Evolutionary conservation across 2,888 invertebrate species (phyloP).

Genomic region (Sarcophaga rosellei): DNA sequence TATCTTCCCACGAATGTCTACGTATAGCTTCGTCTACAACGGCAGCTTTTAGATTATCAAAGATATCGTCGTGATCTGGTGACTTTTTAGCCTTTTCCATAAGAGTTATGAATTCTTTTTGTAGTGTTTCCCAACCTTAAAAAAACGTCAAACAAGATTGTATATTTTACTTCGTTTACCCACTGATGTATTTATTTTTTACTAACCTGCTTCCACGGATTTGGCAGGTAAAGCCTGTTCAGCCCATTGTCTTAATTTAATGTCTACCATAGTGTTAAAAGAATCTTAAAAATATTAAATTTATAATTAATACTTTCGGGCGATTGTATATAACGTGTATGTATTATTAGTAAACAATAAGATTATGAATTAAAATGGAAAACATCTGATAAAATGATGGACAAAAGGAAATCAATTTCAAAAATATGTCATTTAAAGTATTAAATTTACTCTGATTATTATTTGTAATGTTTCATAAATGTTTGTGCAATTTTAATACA

Average conservation of each 20-base stretch:
- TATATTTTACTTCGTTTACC: background rate
- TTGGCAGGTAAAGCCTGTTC: conserved; percentile 93
- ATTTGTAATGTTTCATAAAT: too few species aligned
- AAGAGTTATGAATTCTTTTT: conserved; percentile 87
- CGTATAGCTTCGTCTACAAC: conserved; percentile 94
- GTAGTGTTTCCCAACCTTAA: conserved; percentile 88
- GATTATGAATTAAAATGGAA: background rate
- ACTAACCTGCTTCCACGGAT: conserved; percentile 88
- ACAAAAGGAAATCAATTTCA: background rate
- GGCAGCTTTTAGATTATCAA: conserved; percentile 92
- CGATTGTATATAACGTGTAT: background rate
- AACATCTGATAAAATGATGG: background rate
- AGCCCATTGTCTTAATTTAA: conserved; percentile 97
- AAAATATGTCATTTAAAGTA: background rate
- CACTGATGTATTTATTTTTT: background rate
- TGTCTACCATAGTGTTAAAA: conserved; percentile 94
- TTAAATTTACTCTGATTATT: too few species aligned
- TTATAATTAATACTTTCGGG: background rate
- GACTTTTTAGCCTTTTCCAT: conserved; percentile 85
- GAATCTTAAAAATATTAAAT: conserved; percentile 83
- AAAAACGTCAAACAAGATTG: conserved; percentile 1
- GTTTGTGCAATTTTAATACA: too few species aligned
- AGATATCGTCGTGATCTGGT: conserved; percentile 92
- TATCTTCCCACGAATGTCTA: conserved; percentile 96
- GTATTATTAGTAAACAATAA: conserved; percentile 7